Conservation (phyloP, 2,888 invertebrate genomes). For the Pherbina coryleti region DNA sequence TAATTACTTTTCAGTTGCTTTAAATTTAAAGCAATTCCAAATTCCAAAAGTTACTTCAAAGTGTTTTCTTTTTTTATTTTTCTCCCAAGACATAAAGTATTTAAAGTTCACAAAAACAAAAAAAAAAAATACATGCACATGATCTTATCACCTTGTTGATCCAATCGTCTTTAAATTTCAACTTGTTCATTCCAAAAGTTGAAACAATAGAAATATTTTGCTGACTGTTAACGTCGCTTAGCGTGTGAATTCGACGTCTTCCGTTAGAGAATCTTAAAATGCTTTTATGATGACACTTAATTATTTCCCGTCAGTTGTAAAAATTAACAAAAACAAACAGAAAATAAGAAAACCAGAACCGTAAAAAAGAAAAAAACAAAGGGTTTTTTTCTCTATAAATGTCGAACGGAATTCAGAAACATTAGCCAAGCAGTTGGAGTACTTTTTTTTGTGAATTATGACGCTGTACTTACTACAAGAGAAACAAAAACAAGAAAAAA, state of each 20-base stretch:
- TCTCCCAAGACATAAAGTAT: too few species aligned
- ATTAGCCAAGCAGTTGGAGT: neutral
- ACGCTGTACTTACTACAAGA: neutral
- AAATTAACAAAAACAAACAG: neutral
- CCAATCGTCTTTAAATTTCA: too few species aligned
- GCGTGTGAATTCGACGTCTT: constrained; percentile 32
- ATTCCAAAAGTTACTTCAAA: too few species aligned
- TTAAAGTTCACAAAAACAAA: too few species aligned
- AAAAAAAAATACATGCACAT: too few species aligned
- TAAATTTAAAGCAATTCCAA: too few species aligned
- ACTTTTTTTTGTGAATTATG: neutral
- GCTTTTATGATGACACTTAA: constrained; percentile 36
- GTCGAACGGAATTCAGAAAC: neutral
- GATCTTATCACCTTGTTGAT: too few species aligned
- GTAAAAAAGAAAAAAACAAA: neutral
- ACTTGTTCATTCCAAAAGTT: too few species aligned
- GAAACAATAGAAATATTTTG: neutral
- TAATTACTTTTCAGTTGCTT: too few species aligned
- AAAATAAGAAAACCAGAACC: neutral
- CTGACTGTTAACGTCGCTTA: constrained; percentile 17
- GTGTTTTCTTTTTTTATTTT: too few species aligned
- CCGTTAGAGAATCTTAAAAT: constrained; percentile 26
- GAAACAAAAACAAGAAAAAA: neutral
- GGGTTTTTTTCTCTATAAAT: neutral
- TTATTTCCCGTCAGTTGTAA: constrained; percentile 16